A percentile compares a stretch with the other conserved stretches of the same genome.
Evolutionary conservation across 2,888 invertebrate species (phyloP).

Genomic region (Euzophera pinguis): DNA sequence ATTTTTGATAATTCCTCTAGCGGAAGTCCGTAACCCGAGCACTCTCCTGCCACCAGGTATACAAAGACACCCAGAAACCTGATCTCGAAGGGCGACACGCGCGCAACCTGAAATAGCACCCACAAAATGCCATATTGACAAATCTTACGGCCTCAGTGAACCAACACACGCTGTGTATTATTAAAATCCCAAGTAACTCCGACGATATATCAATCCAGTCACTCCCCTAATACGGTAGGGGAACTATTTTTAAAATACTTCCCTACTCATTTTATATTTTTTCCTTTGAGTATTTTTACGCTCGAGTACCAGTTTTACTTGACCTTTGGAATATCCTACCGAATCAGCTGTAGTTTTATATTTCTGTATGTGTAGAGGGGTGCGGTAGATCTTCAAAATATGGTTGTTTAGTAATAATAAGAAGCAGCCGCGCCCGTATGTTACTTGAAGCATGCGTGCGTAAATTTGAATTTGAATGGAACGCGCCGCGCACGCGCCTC

Average conservation of each 20-base stretch:
- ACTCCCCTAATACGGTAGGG: conserved; percentile 64
- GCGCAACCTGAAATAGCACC: conserved; percentile 70
- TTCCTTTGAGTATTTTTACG: conserved; percentile 72
- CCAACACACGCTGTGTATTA: conserved; percentile 75
- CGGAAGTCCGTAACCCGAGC: conserved; percentile 52
- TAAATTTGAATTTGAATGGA: conserved; percentile 63
- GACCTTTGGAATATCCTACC: conserved; percentile 24
- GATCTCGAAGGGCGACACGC: conserved; percentile 59
- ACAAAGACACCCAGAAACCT: conserved; percentile 61
- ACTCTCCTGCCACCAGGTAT: conserved; percentile 28
- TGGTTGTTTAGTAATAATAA: conserved; percentile 64
- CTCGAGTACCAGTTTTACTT: conserved; percentile 36
- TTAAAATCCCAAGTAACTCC: conserved; percentile 77
- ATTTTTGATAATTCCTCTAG: conserved; percentile 6
- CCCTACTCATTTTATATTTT: conserved; percentile 76
- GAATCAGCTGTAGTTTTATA: conserved; percentile 9
- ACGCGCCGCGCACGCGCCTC: conserved; percentile 65
- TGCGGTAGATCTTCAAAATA: conserved; percentile 42
- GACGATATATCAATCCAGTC: conserved; percentile 71
- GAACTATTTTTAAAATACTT: conserved; percentile 77
- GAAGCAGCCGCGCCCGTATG: conserved; percentile 61
- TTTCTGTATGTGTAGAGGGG: conserved; percentile 10
- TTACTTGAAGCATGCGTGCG: conserved; percentile 60
- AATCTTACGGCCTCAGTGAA: conserved; percentile 75
- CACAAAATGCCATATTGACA: conserved; percentile 74